Evolutionary conservation across 2,888 invertebrate genomes (phyloP).

Genomic region (Amaurobius ferox): DNA sequence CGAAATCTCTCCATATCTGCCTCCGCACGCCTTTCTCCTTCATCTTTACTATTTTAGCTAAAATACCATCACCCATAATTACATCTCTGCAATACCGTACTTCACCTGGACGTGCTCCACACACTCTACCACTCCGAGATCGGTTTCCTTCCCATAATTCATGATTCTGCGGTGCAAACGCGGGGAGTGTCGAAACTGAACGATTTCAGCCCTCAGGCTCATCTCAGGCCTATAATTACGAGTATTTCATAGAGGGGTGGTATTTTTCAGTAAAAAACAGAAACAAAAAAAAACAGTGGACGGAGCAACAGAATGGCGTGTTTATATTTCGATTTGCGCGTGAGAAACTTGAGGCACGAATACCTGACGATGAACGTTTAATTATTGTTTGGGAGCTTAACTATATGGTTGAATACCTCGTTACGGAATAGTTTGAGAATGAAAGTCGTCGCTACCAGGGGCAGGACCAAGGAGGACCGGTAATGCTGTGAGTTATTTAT

Average conservation of each 20-base stretch:
- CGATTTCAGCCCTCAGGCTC: neutral
- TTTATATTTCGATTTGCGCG: neutral
- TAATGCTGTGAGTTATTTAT: too few species aligned
- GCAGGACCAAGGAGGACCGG: too few species aligned
- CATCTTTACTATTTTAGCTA: neutral
- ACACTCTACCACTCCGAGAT: neutral
- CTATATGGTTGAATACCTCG: too few species aligned
- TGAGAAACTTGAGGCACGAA: neutral
- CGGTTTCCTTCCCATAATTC: neutral
- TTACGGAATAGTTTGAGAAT: too few species aligned
- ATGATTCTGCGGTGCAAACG: neutral
- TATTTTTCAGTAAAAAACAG: neutral
- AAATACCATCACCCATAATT: neutral
- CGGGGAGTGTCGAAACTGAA: slow-evolving; percentile 1
- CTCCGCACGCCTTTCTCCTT: neutral
- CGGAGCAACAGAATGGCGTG: neutral
- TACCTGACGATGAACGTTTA: neutral
- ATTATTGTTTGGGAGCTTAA: too few species aligned
- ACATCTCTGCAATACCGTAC: neutral
- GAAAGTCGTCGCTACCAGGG: too few species aligned
- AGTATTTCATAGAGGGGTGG: neutral
- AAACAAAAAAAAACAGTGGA: neutral
- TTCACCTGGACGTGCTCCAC: neutral
- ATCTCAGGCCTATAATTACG: neutral
- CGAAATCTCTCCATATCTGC: too few species aligned